Evolutionary conservation across 2,888 invertebrate genomes (phyloP).

Genomic region (Polydrusus cervinus): DNA sequence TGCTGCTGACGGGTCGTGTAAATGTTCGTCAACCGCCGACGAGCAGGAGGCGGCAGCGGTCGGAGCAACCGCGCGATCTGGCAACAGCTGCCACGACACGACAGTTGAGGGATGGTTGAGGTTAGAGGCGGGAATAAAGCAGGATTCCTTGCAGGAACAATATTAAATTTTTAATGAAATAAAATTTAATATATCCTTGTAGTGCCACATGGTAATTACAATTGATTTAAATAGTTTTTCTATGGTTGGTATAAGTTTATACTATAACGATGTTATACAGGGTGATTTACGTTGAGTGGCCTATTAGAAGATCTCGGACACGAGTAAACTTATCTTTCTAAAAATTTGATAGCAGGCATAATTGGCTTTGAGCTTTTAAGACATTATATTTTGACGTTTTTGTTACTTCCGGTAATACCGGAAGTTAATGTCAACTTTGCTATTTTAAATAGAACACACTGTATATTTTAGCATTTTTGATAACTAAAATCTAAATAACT

Average conservation of each 20-base stretch:
- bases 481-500: no score
- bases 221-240: background rate
- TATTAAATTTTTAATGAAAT: constrained; percentile 54
- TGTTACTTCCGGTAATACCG: no score
- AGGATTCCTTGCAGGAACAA: constrained; percentile 40
- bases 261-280: background rate
- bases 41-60: constrained; percentile 52
- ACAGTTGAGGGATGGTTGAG: constrained; percentile 62
- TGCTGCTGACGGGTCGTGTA: constrained; percentile 60
- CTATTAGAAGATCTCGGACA: no score
- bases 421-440: no score
- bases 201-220: background rate
- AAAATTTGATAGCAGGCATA: no score
- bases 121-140: constrained; percentile 50
- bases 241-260: background rate
- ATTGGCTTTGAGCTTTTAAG: no score
- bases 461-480: no score
- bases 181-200: constrained; percentile 21
- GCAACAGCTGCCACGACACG: constrained; percentile 64
- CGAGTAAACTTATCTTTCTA: no score
- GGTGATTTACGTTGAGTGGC: no score
- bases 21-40: constrained; percentile 54
- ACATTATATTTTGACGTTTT: no score
- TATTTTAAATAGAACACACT: no score
- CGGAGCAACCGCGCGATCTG: constrained; percentile 31